These are phyloP conservation scores for Trilocha varians DNA, from an alignment of 2,888 invertebrate genomes.

Conservation along the genomic window DNA sequence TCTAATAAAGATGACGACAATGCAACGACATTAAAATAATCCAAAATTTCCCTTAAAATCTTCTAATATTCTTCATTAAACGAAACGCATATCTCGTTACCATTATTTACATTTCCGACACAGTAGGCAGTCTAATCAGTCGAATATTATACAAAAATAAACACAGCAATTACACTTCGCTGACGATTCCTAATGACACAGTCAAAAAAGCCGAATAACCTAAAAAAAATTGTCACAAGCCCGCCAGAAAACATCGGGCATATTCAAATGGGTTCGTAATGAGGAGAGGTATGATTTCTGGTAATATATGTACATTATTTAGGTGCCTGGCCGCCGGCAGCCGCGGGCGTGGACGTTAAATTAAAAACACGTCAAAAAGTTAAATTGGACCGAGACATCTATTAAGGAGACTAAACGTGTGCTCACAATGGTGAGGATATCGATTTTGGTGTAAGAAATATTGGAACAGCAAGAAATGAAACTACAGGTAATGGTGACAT, in stretches of 20 bases:
- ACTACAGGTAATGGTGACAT: too few relatives aligned
- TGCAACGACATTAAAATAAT: too few relatives aligned
- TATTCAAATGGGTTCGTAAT: constrained; percentile 59
- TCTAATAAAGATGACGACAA: too few relatives aligned
- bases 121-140: neutral
- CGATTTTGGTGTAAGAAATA: neutral
- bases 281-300: constrained; percentile 60
- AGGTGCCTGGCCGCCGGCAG: constrained; percentile 54
- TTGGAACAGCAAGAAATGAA: neutral
- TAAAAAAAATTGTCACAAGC: constrained; percentile 22
- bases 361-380: constrained; percentile 72
- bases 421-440: constrained; percentile 22
- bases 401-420: constrained; percentile 51
- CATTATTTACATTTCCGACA: constrained; percentile 1
- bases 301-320: constrained; percentile 61
- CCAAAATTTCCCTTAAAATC: too few relatives aligned
- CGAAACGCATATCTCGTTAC: constrained; percentile 11
- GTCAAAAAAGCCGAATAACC: constrained; percentile 10
- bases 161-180: neutral
- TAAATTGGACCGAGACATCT: constrained; percentile 73
- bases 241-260: constrained; percentile 20
- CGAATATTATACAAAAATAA: neutral
- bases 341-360: constrained; percentile 68
- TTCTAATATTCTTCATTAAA: constrained; percentile 1
- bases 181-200: constrained; percentile 4